These are phyloP conservation scores for Xiphophorus birchmanni DNA, from an alignment of 2,797 vertebrate species.

Conservation along the genomic window DNA sequence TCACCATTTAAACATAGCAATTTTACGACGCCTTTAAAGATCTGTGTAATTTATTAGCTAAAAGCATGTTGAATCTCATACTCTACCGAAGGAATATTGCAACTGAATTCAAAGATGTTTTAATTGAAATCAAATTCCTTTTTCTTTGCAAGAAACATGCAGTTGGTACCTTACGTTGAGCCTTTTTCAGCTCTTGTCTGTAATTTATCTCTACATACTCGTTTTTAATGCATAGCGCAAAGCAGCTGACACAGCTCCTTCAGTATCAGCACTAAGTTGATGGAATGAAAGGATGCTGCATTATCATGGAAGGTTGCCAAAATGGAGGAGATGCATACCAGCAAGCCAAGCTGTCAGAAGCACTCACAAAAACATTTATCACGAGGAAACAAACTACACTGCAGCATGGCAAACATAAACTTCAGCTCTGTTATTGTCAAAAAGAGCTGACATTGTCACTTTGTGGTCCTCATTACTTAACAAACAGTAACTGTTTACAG, in stretches of 20 bases:
- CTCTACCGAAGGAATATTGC: neutral
- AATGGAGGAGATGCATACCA: constrained; percentile 53
- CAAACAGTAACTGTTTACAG: neutral
- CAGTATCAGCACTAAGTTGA: constrained; percentile 43
- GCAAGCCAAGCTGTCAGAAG: constrained; percentile 43
- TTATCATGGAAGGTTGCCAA: constrained; percentile 59
- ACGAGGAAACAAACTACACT: constrained; percentile 39
- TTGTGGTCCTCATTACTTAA: neutral
- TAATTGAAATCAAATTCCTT: neutral
- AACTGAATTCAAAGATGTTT: neutral
- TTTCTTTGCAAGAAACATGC: neutral
- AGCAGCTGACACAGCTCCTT: constrained; percentile 63
- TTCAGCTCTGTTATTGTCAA: constrained; percentile 13
- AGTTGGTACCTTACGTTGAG: neutral
- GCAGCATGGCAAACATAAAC: constrained; percentile 25
- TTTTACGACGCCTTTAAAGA: neutral
- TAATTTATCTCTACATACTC: constrained; percentile 38
- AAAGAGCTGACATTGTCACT: constrained; percentile 15
- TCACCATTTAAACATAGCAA: neutral
- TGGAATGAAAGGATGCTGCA: constrained; percentile 52
- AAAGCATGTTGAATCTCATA: neutral
- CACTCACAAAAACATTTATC: constrained; percentile 44
- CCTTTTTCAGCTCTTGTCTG: constrained; percentile 25
- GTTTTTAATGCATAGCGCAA: constrained; percentile 45
- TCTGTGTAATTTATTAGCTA: neutral